phyloP scores from a whole-genome alignment of 2,888 invertebrate genomes.

The Scaptomyza flava region DNA sequence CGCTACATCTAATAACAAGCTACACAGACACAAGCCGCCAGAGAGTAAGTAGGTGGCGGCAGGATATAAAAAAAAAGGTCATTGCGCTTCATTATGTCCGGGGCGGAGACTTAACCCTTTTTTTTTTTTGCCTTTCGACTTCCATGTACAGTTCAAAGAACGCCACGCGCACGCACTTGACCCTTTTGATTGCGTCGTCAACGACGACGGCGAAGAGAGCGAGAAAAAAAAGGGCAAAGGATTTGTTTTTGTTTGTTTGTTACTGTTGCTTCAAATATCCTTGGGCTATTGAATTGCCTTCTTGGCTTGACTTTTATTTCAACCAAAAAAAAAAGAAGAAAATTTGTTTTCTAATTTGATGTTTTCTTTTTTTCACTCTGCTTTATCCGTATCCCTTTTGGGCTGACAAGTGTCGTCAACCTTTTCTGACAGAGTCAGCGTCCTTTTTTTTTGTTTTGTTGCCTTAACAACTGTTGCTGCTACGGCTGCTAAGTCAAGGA shows the following conservation, averaged over 20 bases:
- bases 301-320: slow-evolving; percentile 36
- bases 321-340: slow-evolving; percentile 2
- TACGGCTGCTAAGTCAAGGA: slow-evolving; percentile 42
- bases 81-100: slow-evolving; percentile 69
- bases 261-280: slow-evolving; percentile 56
- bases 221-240: slow-evolving; percentile 20
- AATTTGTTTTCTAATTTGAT: slow-evolving; percentile 43
- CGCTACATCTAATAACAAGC: slow-evolving; percentile 51
- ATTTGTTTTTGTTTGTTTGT: slow-evolving; percentile 11
- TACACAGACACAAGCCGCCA: slow-evolving; percentile 12
- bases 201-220: not conserved
- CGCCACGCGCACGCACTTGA: slow-evolving; percentile 78
- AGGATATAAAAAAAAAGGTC: slow-evolving; percentile 55
- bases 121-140: slow-evolving; percentile 8
- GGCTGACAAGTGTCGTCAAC: slow-evolving; percentile 61
- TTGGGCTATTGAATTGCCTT: slow-evolving; percentile 57
- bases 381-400: slow-evolving; percentile 31
- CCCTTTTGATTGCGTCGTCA: slow-evolving; percentile 52
- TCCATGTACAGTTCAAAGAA: slow-evolving; percentile 26
- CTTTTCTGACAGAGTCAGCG: slow-evolving; percentile 58
- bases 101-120: slow-evolving; percentile 50
- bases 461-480: slow-evolving; percentile 64
- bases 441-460: slow-evolving; percentile 40
- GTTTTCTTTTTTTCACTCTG: slow-evolving; percentile 32
- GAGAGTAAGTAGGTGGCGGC: not conserved